Evolutionary conservation across 2,113 vertebrate species (phyloP).

Genomic region (Tichodroma muraria): DNA sequence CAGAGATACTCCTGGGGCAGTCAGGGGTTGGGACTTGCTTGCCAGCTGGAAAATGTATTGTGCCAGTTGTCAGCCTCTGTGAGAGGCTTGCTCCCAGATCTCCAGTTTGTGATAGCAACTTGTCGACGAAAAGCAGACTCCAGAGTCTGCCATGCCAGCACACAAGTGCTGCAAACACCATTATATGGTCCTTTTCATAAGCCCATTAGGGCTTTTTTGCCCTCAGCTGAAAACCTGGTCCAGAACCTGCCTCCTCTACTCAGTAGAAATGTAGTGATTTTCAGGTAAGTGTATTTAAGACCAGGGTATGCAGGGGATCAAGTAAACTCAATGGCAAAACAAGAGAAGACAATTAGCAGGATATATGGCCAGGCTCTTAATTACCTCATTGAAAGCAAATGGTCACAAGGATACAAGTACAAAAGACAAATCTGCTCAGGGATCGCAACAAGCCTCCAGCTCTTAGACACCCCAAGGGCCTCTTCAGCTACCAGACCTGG

Average conservation of each 20-base stretch:
- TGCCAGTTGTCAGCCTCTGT: neutral
- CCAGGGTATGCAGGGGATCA: neutral
- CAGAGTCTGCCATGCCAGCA: neutral
- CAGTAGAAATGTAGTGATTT: neutral
- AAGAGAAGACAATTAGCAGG: neutral
- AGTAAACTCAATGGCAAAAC: neutral
- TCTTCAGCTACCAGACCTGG: neutral
- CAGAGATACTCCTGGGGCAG: neutral
- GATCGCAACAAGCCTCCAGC: neutral
- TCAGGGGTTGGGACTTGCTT: neutral
- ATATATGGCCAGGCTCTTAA: neutral
- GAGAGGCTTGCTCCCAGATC: neutral
- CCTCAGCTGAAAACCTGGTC: neutral
- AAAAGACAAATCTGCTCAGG: neutral
- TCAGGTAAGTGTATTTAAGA: neutral
- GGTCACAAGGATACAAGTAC: neutral
- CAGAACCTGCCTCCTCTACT: neutral
- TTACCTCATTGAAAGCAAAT: neutral
- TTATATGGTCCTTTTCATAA: neutral
- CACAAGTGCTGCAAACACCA: neutral
- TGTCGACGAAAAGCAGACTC: neutral
- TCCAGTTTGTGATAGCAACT: neutral
- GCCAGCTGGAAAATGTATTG: neutral
- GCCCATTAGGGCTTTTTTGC: accelerated
- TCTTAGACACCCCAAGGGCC: neutral